These are phyloP conservation scores for Flabesymbios commensalis DNA, from an alignment of 2,888 invertebrate species.

Conservation along the genomic window DNA sequence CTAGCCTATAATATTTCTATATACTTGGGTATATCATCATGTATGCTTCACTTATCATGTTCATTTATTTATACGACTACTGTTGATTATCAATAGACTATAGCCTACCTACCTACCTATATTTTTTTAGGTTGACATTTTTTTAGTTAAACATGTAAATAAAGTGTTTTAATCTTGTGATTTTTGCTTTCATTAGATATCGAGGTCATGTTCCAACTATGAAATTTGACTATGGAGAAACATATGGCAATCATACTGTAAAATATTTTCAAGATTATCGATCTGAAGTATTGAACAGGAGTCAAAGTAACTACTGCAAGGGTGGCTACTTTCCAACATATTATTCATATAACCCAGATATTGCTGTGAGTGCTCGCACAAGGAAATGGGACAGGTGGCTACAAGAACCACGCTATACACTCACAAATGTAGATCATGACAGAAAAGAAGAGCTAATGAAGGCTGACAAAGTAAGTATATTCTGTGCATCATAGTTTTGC, in stretches of 20 bases:
- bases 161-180: too few relatives aligned
- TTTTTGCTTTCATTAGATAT: too few relatives aligned
- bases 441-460: slow-evolving; percentile 44
- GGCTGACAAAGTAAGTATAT: slow-evolving; percentile 47
- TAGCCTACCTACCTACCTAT: too few relatives aligned
- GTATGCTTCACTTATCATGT: too few relatives aligned
- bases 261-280: slow-evolving; percentile 62
- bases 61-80: too few relatives aligned
- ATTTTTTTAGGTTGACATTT: too few relatives aligned
- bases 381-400: slow-evolving; percentile 57
- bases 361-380: slow-evolving; percentile 57
- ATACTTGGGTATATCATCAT: too few relatives aligned
- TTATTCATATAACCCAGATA: slow-evolving; percentile 59
- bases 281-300: slow-evolving; percentile 53
- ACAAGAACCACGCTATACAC: slow-evolving; percentile 52
- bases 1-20: too few relatives aligned
- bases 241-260: slow-evolving; percentile 59
- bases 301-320: slow-evolving; percentile 51
- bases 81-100: too few relatives aligned
- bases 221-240: slow-evolving; percentile 62
- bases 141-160: too few relatives aligned
- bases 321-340: slow-evolving; percentile 61
- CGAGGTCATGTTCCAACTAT: slow-evolving; percentile 59
- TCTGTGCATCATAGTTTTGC: background rate
- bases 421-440: slow-evolving; percentile 54